Conservation (phyloP, 2,113 vertebrate species). For the Bufo bufo region DNA sequence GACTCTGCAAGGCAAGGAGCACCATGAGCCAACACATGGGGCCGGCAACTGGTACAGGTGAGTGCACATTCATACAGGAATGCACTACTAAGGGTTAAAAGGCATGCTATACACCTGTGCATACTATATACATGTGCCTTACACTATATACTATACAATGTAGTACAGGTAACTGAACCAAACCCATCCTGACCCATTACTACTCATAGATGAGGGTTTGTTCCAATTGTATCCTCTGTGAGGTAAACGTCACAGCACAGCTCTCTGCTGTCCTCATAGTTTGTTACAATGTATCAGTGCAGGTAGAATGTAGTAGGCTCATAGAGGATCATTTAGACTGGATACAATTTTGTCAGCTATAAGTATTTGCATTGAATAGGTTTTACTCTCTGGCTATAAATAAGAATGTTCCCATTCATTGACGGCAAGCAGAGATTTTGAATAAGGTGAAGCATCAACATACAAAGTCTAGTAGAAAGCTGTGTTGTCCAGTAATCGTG, state of each 20-base stretch:
- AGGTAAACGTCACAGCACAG: too few relatives aligned
- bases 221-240: neutral
- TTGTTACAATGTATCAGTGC: neutral
- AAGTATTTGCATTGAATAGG: neutral
- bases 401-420: neutral
- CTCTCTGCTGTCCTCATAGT: neutral
- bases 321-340: neutral
- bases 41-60: slow-evolving; percentile 11
- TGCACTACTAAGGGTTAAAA: neutral
- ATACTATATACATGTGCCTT: too few relatives aligned
- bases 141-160: neutral
- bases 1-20: neutral
- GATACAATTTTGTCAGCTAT: neutral
- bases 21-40: slow-evolving; percentile 45
- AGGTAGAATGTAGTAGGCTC: too few relatives aligned
- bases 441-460: neutral
- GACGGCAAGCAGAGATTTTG: neutral
- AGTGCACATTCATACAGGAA: neutral
- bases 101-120: neutral
- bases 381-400: too few relatives aligned
- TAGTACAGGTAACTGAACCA: too few relatives aligned
- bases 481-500: neutral
- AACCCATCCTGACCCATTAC: neutral
- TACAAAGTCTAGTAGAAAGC: too few relatives aligned
- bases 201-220: neutral